A percentile compares a stretch with the other conserved stretches of the same genome.
Conservation (phyloP, 2,113 vertebrate genomes). For the Myotis yumanensis region DNA sequence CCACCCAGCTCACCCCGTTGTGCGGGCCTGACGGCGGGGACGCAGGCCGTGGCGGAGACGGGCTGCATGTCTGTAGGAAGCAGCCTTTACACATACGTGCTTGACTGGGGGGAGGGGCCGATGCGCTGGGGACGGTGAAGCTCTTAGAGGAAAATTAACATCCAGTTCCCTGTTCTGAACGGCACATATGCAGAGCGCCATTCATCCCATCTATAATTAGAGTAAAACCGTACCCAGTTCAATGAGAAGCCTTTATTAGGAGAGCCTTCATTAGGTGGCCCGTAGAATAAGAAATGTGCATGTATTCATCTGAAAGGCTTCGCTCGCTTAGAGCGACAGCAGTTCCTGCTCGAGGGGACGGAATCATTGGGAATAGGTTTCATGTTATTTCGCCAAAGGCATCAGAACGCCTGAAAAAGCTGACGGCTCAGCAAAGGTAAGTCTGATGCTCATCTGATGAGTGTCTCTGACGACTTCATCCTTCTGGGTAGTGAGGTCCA, state of each 20-base stretch:
- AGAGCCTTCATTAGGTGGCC: background rate
- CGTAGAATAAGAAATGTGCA: background rate
- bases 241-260: background rate
- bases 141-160: slow-evolving; percentile 26
- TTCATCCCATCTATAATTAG: background rate
- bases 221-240: background rate
- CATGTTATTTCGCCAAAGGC: background rate
- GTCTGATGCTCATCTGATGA: fast-evolving
- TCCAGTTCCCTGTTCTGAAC: background rate
- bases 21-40: background rate
- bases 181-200: background rate
- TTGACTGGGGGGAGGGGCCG: background rate
- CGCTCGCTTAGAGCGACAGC: background rate
- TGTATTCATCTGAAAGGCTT: background rate
- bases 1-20: background rate
- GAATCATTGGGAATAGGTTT: background rate
- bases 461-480: background rate
- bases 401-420: background rate
- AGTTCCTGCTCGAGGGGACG: background rate
- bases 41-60: background rate
- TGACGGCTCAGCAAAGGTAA: background rate
- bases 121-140: background rate
- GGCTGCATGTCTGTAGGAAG: slow-evolving; percentile 1
- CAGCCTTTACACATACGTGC: background rate
- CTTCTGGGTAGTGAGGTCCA: background rate